Percentiles rank a stretch among this genome's conserved stretches.
phyloP scores from a whole-genome alignment of 1,140 invertebrate species.

The Listronotus oregonensis region DNA sequence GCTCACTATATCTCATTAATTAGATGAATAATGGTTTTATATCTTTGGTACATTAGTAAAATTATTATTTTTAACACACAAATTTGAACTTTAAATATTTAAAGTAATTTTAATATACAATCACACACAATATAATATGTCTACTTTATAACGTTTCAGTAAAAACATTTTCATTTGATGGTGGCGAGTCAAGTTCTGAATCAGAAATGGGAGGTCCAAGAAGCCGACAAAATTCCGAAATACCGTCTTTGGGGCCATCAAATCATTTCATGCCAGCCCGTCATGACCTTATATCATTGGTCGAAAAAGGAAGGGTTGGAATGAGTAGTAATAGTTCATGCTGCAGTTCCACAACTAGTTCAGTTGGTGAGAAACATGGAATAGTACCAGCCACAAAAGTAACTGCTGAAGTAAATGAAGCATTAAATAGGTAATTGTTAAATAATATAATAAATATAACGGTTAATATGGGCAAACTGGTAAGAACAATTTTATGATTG shows the following conservation, averaged over 20 bases:
- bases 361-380: slow-evolving; percentile 51
- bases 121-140: no score
- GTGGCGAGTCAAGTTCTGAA: slow-evolving; percentile 64
- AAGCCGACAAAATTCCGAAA: slow-evolving; percentile 55
- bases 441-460: neutral
- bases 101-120: no score
- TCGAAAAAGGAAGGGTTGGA: slow-evolving; percentile 62
- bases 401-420: slow-evolving; percentile 49
- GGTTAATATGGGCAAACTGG: neutral
- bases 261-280: slow-evolving; percentile 41
- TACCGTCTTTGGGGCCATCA: slow-evolving; percentile 17
- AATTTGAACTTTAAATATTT: no score
- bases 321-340: slow-evolving; percentile 56
- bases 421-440: slow-evolving; percentile 38
- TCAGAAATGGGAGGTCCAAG: slow-evolving; percentile 69
- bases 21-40: no score
- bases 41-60: no score
- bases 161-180: slow-evolving; percentile 64
- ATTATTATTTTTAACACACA: no score
- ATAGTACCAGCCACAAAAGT: slow-evolving; percentile 43
- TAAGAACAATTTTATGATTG: no score
- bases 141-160: slow-evolving; percentile 52
- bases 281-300: slow-evolving; percentile 63
- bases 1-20: no score
- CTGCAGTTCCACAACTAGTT: slow-evolving; percentile 54